Evolutionary conservation across 1,140 invertebrate species (phyloP).

Genomic region (Cephus cinctus): DNA sequence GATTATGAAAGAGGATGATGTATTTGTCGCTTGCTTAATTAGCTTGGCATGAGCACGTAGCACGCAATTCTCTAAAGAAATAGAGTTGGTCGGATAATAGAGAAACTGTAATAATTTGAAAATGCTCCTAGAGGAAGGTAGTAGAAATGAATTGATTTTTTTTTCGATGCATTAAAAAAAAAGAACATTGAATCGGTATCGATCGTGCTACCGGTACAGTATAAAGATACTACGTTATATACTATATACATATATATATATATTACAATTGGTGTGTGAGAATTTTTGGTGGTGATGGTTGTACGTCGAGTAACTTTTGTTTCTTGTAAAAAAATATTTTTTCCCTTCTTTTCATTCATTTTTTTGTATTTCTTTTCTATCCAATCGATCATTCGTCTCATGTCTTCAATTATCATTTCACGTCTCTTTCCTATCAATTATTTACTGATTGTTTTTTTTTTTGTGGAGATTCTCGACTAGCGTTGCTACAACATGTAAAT

Average conservation of each 20-base stretch:
- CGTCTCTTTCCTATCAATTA: neutral
- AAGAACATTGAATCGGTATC: constrained; percentile 16
- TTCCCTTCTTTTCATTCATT: constrained; percentile 20
- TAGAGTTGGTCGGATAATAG: constrained; percentile 3
- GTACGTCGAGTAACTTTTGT: constrained; percentile 40
- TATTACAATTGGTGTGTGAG: too few species aligned
- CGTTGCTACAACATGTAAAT: constrained; percentile 29
- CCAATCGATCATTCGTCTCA: too few species aligned
- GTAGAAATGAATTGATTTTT: too few species aligned
- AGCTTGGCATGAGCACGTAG: constrained; percentile 35
- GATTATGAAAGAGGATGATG: too few species aligned
- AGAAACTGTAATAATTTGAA: neutral
- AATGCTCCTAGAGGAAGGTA: too few species aligned
- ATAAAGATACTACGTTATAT: too few species aligned
- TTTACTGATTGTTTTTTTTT: neutral
- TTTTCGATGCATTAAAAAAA: too few species aligned
- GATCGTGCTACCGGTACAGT: constrained; percentile 15
- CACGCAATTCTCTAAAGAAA: constrained; percentile 18
- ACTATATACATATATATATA: too few species aligned
- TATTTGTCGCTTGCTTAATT: constrained; percentile 25
- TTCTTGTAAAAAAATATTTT: constrained; percentile 25
- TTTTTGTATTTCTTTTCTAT: too few species aligned
- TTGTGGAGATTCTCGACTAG: too few species aligned
- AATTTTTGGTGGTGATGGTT: constrained; percentile 53
- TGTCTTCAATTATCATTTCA: too few species aligned